Base-by-base conservation (phyloP, 2,888 invertebrate genomes). In the Eristalis arbustorum region DNA sequence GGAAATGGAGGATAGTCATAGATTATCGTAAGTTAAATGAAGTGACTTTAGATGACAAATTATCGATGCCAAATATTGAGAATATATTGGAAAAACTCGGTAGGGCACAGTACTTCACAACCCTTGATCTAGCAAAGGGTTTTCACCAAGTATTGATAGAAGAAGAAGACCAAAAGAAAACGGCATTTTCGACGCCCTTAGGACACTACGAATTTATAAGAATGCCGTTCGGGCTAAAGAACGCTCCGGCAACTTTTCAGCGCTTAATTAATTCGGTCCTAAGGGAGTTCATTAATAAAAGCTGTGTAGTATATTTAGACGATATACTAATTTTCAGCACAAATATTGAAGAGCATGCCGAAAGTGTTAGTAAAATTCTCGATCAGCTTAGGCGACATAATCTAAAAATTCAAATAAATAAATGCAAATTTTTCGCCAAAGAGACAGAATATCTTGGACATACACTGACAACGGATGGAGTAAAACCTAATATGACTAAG, bases 31-130 rank as follows among this genome's bases (percentile, higher is more conserved):
- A 42, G n/a, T 18, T 88, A 49, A 88, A 88, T 28, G 61, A 82
- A 28, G 79, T 84, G 40, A 31, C 81, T 3, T 42, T 80, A 37
- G 68, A 81, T 68, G 67, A 87, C 31, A 87, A 83, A 83, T 83
- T 75, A 49, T 79, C 82, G 49, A 28, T 69, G 8, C 78, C 87
- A n/a, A 62, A 61, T 40, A 18, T 88, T 28, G 80, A 88, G 31
- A 66, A 68, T 75, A 25, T 82, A 31, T 22, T 74, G 37, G 81
- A 61, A 31, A 31, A 31, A 57, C 40, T 83, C 59, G 85, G 82
- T 10, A 75, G 68, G 23, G 81, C 81, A 6, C 85, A 81, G 78
- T 88, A 85, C 37, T 85, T 88, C 56, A 64, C 83, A 1, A 85
- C 80, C 49, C 40, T 80, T 14, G 83, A 84, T 31, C 72, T 88